Percentiles rank a stretch among this genome's conserved stretches.
These are phyloP conservation scores for Rafetus swinhoei DNA, from an alignment of 2,113 vertebrate species.

Conservation along the genomic window DNA sequence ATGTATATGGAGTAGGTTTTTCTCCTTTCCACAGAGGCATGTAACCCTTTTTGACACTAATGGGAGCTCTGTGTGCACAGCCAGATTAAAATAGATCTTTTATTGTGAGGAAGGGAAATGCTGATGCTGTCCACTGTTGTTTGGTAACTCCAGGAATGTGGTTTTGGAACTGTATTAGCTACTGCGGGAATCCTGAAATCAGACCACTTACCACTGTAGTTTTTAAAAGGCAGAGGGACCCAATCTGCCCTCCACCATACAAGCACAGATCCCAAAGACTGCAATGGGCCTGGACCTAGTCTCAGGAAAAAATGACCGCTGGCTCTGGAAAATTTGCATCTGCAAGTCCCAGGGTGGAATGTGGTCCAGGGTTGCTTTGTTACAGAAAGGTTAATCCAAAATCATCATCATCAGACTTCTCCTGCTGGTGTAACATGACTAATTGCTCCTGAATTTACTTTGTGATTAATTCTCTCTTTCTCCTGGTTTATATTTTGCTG, in stretches of 20 bases:
- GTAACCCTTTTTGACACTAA: not conserved
- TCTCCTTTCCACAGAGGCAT: not conserved
- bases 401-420: slow-evolving; percentile 32
- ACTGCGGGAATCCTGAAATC: slow-evolving; percentile 22
- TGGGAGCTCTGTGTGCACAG: not conserved
- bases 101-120: not conserved
- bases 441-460: not conserved
- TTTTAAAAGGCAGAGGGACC: not conserved
- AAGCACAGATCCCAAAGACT: not conserved
- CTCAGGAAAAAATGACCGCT: fast-evolving
- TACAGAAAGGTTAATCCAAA: not conserved
- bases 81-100: not conserved
- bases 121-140: slow-evolving; percentile 59
- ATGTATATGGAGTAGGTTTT: not conserved
- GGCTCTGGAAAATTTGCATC: slow-evolving; percentile 1
- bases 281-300: slow-evolving; percentile 21
- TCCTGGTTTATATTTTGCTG: not conserved
- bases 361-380: not conserved
- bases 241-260: not conserved
- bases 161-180: slow-evolving; percentile 26
- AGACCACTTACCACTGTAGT: slow-evolving; percentile 6
- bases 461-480: slow-evolving; percentile 62
- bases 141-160: slow-evolving; percentile 65
- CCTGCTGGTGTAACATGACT: not conserved
- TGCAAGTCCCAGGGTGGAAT: slow-evolving; percentile 20